A percentile compares a stretch with the other conserved stretches of the same genome.
Conservation (phyloP, 2,888 invertebrate species). For the Entomobrya proxima region DNA sequence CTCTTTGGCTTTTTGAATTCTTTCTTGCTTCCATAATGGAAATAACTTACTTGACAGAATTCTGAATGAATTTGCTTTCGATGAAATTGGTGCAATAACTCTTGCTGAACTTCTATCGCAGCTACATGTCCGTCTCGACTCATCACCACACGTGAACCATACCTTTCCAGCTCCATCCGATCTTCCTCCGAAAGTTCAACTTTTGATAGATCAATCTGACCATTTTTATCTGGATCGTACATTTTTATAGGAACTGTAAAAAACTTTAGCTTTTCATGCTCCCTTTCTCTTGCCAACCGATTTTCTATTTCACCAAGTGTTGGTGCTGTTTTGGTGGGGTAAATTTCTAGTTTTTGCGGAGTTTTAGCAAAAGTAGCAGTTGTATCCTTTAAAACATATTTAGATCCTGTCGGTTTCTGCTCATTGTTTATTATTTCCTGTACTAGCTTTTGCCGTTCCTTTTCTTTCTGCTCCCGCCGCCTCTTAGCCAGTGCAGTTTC, state of each 20-base stretch:
- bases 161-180: not conserved
- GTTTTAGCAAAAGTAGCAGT: not conserved
- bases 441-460: not conserved
- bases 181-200: not conserved
- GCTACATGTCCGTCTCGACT: constrained; percentile 25
- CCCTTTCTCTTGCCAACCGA: not conserved
- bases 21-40: too few relatives aligned
- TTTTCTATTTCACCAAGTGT: constrained; percentile 16
- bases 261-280: constrained; percentile 20
- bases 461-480: not conserved
- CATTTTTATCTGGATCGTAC: not conserved
- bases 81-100: not conserved
- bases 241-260: constrained; percentile 48
- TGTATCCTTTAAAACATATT: not conserved
- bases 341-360: constrained; percentile 4
- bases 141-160: constrained; percentile 42
- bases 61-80: not conserved
- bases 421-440: not conserved
- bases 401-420: not conserved
- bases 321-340: constrained; percentile 40
- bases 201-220: not conserved
- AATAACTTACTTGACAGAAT: constrained; percentile 53
- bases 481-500: too few relatives aligned
- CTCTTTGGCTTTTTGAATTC: too few relatives aligned
- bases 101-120: constrained; percentile 37